Evolutionary conservation across 2,888 invertebrate species (phyloP), one percentile per base, ranked within the genome.

Genomic region (Isotomurus palustris): DNA sequence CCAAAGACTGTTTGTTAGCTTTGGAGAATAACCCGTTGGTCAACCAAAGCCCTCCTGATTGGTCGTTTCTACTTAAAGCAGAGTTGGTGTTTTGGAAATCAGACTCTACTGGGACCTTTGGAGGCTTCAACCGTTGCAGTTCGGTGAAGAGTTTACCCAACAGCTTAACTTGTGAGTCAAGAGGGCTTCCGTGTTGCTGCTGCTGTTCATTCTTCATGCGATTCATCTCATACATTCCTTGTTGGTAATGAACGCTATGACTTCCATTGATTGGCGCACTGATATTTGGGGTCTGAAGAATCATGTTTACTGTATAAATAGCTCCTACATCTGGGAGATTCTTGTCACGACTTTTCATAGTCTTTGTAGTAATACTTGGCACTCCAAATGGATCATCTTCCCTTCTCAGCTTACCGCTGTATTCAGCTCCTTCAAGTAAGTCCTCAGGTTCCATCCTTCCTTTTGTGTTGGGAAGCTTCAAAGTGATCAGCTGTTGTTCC

Each of bases 81-180:
- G 43, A 43, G 8, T 24, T 14, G 32, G 32, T 32, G 14, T 10
- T 19, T 17, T 1, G 21, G 19, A 8, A 3, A 8, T 29, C 32
- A 10, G 25, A 36, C 3, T 53, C 53, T n/a, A 59, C 51, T 1
- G 49, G 22, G n/a, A 59, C 40, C 27, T 54, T 56, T 40, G 59
- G 54, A 22, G 58, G 56, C 21, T 59, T 45, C 1, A 63, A 36
- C 14, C 62, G 44, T 35, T 59, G 59, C 28, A 63, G 19, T 12
- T 63, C 57, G 5, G 59, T 60, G 28, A 63, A 63, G 17, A 63
- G 25, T 44, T 60, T 56, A 4, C 62, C 62, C 1, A 63, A 36
- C 27, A 63, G 52, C 48, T 63, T 63, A 2, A 63, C 62, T 41
- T 63, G 62, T 10, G 57, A 53, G 49, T 63, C 62, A 4, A 63